Evolutionary conservation across 2,113 vertebrate species (phyloP).

Genomic region (Leptodactylus fuscus): DNA sequence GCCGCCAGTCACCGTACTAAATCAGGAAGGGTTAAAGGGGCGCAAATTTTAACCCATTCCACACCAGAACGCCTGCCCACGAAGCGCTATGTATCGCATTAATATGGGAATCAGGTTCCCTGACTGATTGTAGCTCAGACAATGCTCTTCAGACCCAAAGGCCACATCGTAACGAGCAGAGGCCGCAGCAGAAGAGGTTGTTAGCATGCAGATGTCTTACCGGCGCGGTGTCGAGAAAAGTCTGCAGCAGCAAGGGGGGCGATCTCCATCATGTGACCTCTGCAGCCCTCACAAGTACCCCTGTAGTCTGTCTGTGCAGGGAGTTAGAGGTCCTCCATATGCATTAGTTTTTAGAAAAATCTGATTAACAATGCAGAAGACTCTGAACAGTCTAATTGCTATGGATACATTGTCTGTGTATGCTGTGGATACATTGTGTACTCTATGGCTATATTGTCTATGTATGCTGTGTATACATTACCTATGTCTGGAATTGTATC

Average conservation of each 20-base stretch:
- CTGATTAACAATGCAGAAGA: background rate
- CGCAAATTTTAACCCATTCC: background rate
- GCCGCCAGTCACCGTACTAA: background rate
- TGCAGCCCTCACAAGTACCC: background rate
- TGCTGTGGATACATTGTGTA: too few relatives aligned
- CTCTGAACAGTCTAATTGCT: background rate
- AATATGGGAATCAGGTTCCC: slow-evolving; percentile 63
- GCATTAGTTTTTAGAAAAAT: background rate
- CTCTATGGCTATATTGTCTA: background rate
- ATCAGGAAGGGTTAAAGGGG: slow-evolving; percentile 13
- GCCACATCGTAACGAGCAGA: slow-evolving; percentile 71
- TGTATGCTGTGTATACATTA: too few relatives aligned
- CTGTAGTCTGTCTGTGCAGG: background rate
- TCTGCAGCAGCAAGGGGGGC: background rate
- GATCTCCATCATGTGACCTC: background rate
- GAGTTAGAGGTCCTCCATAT: background rate
- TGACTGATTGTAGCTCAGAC: slow-evolving; percentile 63
- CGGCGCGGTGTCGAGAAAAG: background rate
- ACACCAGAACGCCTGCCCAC: slow-evolving; percentile 51
- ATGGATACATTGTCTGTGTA: background rate
- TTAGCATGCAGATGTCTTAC: slow-evolving; percentile 49
- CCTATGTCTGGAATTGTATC: too few relatives aligned
- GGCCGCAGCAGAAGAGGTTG: slow-evolving; percentile 54
- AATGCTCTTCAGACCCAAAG: slow-evolving; percentile 66
- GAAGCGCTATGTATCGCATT: slow-evolving; percentile 66